Percentiles rank a stretch among this genome's conserved stretches.
Conservation (phyloP, 2,888 invertebrate species). For the Dicyrtomina minuta region DNA sequence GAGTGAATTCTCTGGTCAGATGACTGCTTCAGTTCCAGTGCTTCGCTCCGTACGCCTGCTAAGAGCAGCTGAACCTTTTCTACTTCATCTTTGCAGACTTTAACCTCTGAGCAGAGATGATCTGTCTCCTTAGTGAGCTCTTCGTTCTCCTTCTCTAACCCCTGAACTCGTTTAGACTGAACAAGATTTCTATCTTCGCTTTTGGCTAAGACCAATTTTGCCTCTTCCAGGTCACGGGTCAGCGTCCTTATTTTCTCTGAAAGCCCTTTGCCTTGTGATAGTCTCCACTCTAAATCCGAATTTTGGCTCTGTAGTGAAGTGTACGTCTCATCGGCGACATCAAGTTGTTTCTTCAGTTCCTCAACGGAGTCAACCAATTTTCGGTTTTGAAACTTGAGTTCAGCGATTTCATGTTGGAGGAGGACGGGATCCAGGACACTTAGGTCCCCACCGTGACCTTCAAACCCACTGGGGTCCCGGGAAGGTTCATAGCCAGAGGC, state of each 20-base stretch:
- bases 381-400: conserved; percentile 40
- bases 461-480: conserved; percentile 23
- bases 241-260: conserved; percentile 7
- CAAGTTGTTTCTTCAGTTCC: conserved; percentile 33
- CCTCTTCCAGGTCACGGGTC: conserved; percentile 20
- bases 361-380: conserved; percentile 37
- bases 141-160: conserved; percentile 17
- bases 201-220: neutral
- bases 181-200: conserved; percentile 17
- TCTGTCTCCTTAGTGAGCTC: neutral
- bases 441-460: conserved; percentile 22
- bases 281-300: conserved; percentile 5
- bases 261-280: neutral
- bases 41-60: neutral
- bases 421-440: conserved; percentile 31
- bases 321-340: conserved; percentile 39
- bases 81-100: neutral
- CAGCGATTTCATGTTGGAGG: conserved; percentile 40
- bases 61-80: neutral
- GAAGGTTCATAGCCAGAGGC: conserved; percentile 6
- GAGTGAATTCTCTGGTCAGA: conserved; percentile 9
- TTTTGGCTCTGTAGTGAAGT: conserved; percentile 23
- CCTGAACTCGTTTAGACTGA: conserved; percentile 9
- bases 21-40: neutral
- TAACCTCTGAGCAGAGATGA: neutral